Evolutionary conservation across 2,888 invertebrate genomes (phyloP).

Genomic region (Hypomecis atomaria): DNA sequence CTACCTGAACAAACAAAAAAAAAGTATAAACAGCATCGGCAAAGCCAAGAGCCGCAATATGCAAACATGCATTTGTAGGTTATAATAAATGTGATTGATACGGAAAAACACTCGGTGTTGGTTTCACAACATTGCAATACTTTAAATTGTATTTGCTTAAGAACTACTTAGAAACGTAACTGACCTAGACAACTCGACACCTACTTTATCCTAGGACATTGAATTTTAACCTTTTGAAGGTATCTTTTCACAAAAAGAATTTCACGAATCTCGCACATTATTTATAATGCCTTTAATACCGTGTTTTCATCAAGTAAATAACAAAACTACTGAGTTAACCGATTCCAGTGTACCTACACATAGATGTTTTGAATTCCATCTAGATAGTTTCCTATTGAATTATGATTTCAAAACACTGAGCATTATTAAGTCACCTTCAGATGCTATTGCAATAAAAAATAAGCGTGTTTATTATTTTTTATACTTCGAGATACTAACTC

Average conservation of each 20-base stretch:
- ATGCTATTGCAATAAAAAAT: slow-evolving; percentile 2
- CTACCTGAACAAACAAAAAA: too few species aligned
- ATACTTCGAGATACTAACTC: background rate
- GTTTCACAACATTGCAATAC: too few species aligned
- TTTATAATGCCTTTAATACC: background rate
- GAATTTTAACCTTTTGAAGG: background rate
- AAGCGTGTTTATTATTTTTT: background rate
- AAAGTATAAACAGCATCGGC: too few species aligned
- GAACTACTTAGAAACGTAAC: background rate
- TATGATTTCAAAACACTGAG: slow-evolving; percentile 12
- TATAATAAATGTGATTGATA: too few species aligned
- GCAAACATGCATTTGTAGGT: too few species aligned
- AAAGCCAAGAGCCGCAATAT: too few species aligned
- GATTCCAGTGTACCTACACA: background rate
- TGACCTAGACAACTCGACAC: slow-evolving; percentile 2
- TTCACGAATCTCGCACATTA: background rate
- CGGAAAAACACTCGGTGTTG: too few species aligned
- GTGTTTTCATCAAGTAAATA: slow-evolving; percentile 1
- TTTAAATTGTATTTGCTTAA: too few species aligned
- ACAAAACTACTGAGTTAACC: background rate
- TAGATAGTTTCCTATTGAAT: slow-evolving; percentile 9
- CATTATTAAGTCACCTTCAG: slow-evolving; percentile 14
- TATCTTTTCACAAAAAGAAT: background rate
- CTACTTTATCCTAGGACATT: background rate
- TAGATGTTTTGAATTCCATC: slow-evolving; percentile 15